A percentile compares a stretch with the other conserved stretches of the same genome.
These are phyloP conservation scores for Drosophila formosana DNA, from an alignment of 2,888 invertebrate genomes.

Conservation along the genomic window DNA sequence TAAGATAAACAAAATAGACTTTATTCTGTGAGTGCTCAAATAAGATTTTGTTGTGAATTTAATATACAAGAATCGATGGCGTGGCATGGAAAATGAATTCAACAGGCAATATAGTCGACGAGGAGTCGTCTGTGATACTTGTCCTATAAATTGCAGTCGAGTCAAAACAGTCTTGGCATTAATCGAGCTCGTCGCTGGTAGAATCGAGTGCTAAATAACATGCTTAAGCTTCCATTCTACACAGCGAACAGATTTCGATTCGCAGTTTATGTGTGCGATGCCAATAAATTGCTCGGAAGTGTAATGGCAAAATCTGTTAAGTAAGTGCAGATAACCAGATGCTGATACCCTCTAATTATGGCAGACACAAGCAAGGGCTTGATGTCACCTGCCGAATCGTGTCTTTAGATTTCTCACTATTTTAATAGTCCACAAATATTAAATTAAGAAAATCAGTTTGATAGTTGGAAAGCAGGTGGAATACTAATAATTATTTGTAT, in stretches of 20 bases:
- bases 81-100: not conserved
- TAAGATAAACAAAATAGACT: not conserved
- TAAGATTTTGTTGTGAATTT: not conserved
- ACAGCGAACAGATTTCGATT: slow-evolving; percentile 3
- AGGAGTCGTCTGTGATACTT: slow-evolving; percentile 6
- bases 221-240: slow-evolving; percentile 20
- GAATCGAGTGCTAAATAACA: slow-evolving; percentile 23
- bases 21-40: no score
- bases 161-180: slow-evolving; percentile 15
- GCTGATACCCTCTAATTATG: slow-evolving; percentile 6
- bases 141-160: slow-evolving; percentile 10
- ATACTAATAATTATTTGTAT: no score
- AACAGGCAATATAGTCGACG: not conserved
- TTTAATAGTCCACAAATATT: no score
- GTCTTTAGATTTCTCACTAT: no score
- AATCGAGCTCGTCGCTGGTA: not conserved
- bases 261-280: slow-evolving; percentile 12
- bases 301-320: slow-evolving; percentile 14
- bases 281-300: slow-evolving; percentile 8
- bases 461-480: no score
- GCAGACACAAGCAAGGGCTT: no score
- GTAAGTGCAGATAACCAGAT: slow-evolving; percentile 21
- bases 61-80: not conserved
- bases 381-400: no score
- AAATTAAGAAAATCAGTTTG: no score